A percentile compares a stretch with the other conserved stretches of the same genome.
Evolutionary conservation across 2,113 vertebrate genomes (phyloP).

Genomic region (Paramisgurnus dabryanus): DNA sequence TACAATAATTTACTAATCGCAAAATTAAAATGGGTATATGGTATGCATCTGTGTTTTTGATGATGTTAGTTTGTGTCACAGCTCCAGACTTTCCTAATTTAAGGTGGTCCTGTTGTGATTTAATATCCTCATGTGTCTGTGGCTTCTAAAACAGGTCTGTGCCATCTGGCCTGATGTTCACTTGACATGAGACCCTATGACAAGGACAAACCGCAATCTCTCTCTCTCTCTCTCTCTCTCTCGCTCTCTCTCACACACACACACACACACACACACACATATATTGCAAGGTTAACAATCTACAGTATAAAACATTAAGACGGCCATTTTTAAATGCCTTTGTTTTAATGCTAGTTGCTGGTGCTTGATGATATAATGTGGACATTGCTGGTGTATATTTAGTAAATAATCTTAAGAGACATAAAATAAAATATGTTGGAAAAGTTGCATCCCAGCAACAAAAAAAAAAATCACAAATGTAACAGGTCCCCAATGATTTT

Average conservation of each 20-base stretch:
- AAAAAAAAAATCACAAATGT: too few species aligned
- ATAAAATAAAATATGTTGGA: too few species aligned
- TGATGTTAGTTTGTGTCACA: conserved; percentile 9
- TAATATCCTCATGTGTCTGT: conserved; percentile 37
- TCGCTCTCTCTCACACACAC: not conserved
- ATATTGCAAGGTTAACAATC: not conserved
- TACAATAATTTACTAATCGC: too few species aligned
- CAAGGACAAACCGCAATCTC: conserved; percentile 2
- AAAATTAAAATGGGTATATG: too few species aligned
- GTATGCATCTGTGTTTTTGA: not conserved
- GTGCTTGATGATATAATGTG: too few species aligned
- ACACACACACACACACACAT: too few species aligned
- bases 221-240: not conserved
- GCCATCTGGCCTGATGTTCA: conserved; percentile 36
- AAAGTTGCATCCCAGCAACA: too few species aligned
- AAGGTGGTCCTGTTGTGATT: conserved; percentile 38
- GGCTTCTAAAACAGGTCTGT: conserved; percentile 48
- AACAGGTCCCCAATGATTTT: too few species aligned
- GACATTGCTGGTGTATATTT: too few species aligned
- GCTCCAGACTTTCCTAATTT: conserved; percentile 39
- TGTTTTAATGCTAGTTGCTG: too few species aligned
- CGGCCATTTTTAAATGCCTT: not conserved
- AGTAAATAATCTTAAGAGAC: too few species aligned
- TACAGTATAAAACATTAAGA: not conserved
- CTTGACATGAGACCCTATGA: conserved; percentile 32